Percentiles rank a stretch among this genome's conserved stretches.
These are phyloP conservation scores for Galbula dea DNA, from an alignment of 2,113 vertebrate species.

Conservation along the genomic window DNA sequence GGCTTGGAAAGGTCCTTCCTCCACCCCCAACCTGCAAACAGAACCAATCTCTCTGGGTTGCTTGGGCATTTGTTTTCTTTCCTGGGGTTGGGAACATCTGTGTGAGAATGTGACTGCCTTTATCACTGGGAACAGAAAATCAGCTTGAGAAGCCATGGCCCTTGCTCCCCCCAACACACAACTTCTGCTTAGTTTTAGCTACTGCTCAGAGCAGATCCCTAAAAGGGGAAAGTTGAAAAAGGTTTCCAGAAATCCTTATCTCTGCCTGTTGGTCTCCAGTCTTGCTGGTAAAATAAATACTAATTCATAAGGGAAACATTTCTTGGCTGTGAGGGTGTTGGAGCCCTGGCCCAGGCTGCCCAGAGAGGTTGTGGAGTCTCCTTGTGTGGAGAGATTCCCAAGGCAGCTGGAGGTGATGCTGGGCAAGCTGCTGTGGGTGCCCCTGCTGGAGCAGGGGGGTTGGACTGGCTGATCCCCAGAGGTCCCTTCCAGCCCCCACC, in stretches of 20 bases:
- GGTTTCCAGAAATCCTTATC: background rate
- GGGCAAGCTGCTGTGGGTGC: too few relatives aligned
- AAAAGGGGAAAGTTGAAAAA: background rate
- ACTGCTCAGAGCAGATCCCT: fast-evolving
- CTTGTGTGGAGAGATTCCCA: too few relatives aligned
- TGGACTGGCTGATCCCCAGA: too few relatives aligned
- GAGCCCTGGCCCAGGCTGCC: too few relatives aligned
- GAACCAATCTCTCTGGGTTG: background rate
- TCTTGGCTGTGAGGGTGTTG: too few relatives aligned
- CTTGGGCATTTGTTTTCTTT: background rate
- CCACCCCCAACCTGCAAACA: background rate
- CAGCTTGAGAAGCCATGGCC: background rate
- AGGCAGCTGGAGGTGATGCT: too few relatives aligned
- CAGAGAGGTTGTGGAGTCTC: too few relatives aligned
- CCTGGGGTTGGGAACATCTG: background rate
- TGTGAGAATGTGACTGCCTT: background rate
- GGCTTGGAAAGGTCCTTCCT: background rate
- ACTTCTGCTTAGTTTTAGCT: background rate
- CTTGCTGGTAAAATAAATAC: background rate
- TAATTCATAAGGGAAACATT: too few relatives aligned
- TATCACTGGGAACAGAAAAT: background rate
- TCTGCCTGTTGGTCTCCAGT: background rate
- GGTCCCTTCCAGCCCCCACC: too few relatives aligned
- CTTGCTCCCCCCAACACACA: fast-evolving
- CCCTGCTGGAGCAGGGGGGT: too few relatives aligned